Base-by-base conservation (phyloP, 2,797 vertebrate genomes). In the Carapus acus region DNA sequence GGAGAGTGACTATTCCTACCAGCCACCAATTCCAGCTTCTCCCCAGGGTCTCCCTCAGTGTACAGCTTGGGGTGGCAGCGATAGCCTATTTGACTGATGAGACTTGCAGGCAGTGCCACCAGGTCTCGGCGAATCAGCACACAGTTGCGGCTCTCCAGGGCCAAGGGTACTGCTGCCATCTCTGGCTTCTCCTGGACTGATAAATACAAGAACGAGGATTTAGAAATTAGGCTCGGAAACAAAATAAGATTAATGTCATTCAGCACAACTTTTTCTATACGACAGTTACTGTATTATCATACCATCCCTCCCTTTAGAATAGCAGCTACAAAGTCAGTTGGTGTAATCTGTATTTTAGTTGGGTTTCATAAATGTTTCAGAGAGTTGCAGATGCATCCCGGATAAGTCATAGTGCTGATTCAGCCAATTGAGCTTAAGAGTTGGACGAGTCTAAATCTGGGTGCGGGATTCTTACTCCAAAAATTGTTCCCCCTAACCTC, bases 51-150 rank as follows among this genome's bases (percentile, higher is more conserved):
- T 5, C 96, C 96, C 81, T 99, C 96, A 0, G 94, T 94, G 87
- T 99, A 99, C 67, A 99, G 96, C 42, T 99, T 98, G 0, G 93
- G 94, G 83, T 99, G 96, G 81, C 96, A 99, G 24, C 96, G 93
- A 77, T 99, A 98, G 1, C 96, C 96, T 0, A 99, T 99, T 81
- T 99, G 96, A 76, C 92, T 98, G 87, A 99, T 95, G 58, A 99
- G 92, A 65, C 95, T 98, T 70, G 96, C 94, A 0, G 96, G 96
- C 47, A 99, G 90, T 0, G 96, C 94, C 29, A 98, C 94, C 31
- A 98, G 87, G 58, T 99, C 96, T 1, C 96, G 87, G 13, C 96
- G 92, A 68, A 98, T 95, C 74, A 99, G 91, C 24, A 99, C 93
- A 0, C 94, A 99, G 36, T 94, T 95, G 17, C 94, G 94, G 79